Conservation (phyloP, 1,140 invertebrate genomes). For the Dicyema japonicum region DNA sequence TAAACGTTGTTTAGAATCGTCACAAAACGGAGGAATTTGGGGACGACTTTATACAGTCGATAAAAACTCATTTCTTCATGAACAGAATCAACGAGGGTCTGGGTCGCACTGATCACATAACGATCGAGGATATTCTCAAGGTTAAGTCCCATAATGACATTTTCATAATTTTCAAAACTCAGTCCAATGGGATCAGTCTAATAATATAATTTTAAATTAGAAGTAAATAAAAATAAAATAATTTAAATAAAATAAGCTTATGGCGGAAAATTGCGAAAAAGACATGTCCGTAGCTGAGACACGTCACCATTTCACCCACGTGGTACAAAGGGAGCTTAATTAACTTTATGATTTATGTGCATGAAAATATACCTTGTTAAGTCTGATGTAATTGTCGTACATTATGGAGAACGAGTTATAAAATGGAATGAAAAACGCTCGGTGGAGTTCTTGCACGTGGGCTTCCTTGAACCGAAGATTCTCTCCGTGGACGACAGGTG, state of each 20-base stretch:
- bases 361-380: too few species aligned
- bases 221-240: too few species aligned
- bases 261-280: too few species aligned
- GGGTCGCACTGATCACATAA: conserved; percentile 83
- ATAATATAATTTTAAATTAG: too few species aligned
- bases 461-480: conserved; percentile 82
- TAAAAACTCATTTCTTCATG: conserved; percentile 66
- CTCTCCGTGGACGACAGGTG: conserved; percentile 78
- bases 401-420: conserved; percentile 75
- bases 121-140: conserved; percentile 59
- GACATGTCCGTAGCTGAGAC: too few species aligned
- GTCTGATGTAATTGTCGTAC: too few species aligned
- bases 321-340: too few species aligned
- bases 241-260: too few species aligned
- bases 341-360: too few species aligned
- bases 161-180: conserved; percentile 2
- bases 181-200: too few species aligned
- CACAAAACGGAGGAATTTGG: conserved; percentile 63
- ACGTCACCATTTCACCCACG: too few species aligned
- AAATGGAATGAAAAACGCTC: conserved; percentile 91
- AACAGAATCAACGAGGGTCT: conserved; percentile 54
- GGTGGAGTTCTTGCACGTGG: conserved; percentile 67
- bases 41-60: conserved; percentile 67
- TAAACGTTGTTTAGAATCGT: conserved; percentile 95
- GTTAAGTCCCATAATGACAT: conserved; percentile 5